Base-by-base conservation (phyloP, 2,113 vertebrate species). In the Saiga tatarica region DNA sequence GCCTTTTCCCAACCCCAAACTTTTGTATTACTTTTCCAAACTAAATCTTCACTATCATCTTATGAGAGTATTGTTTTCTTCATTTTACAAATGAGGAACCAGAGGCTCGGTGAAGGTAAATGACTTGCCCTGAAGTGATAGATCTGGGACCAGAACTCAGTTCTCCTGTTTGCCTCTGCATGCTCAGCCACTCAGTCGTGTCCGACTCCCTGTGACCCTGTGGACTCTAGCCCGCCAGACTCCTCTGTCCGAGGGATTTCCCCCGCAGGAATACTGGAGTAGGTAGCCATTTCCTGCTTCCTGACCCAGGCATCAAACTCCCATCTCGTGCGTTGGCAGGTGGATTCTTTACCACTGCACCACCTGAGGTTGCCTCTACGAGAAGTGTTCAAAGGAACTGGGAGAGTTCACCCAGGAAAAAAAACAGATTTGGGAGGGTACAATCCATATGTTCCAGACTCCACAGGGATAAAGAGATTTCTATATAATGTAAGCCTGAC, bases 1-100 rank as follows among this genome's bases (percentile, higher is more conserved):
- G 3, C 19, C 25, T 96, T 95, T 96, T 95, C 60, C 79, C 96
- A 93, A 93, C 7, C 36, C 36, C 79, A 96, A 84, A 59, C 39
- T 94, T 95, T 89, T n/a, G 23, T 83, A 67, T 74, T 76, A 79
- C 16, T 95, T 97, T 87, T 97, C 78, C n/a, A 45, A 95, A 14
- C 14, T 90, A 89, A 89, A 79, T 92, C 52, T 87, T 97, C 57
- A 84, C 6, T 67, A 19, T 67, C 85, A 60, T 47, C 60, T 67
- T 33, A 23, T 87, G 53, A 79, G 19, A 84, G 57, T 53, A 42
- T 78, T 93, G 47, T 60, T 91, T 92, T 94, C 50, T 95, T 95
- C 36, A 55, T 92, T 95, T 94, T 88, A 82, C 47, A 86, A 64
- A 76, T 78, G 36, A 90, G 26, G 47, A 91, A 79, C 52, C 47